phyloP scores from a whole-genome alignment of 2,113 vertebrate genomes.

The Clarias batrachus region DNA sequence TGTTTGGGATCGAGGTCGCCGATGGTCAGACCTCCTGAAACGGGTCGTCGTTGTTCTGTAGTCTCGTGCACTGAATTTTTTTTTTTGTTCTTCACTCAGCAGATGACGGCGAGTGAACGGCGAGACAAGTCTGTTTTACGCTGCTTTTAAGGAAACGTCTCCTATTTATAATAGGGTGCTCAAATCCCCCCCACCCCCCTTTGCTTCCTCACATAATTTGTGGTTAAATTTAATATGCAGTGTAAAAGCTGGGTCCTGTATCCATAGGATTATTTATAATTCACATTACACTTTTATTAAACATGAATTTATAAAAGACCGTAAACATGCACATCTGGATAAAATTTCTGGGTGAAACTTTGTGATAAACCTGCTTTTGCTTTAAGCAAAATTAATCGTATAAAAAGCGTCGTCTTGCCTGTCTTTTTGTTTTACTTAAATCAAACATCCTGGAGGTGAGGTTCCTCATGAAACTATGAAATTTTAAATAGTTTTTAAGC shows the following conservation, averaged over 20 bases:
- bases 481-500: background rate
- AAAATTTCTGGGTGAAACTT: too few relatives aligned
- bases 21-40: background rate
- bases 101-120: constrained; percentile 54
- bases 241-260: background rate
- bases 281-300: too few relatives aligned
- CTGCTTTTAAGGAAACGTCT: constrained; percentile 41
- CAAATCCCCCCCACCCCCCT: background rate
- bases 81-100: constrained; percentile 74
- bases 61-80: constrained; percentile 74
- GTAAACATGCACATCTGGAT: too few relatives aligned
- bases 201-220: background rate
- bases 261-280: too few relatives aligned
- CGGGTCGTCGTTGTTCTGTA: constrained; percentile 47
- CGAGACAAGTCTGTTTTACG: constrained; percentile 26
- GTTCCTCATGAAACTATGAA: background rate
- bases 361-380: too few relatives aligned
- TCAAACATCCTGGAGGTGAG: background rate
- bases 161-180: constrained; percentile 56
- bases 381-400: too few relatives aligned
- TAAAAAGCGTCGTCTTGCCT: too few relatives aligned
- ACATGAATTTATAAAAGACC: too few relatives aligned
- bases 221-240: background rate
- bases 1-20: constrained; percentile 44
- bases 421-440: background rate